Evolutionary conservation across 2,797 vertebrate genomes (phyloP), one percentile per base, ranked within the genome.

Genomic region (Buphagus erythrorhynchus): DNA sequence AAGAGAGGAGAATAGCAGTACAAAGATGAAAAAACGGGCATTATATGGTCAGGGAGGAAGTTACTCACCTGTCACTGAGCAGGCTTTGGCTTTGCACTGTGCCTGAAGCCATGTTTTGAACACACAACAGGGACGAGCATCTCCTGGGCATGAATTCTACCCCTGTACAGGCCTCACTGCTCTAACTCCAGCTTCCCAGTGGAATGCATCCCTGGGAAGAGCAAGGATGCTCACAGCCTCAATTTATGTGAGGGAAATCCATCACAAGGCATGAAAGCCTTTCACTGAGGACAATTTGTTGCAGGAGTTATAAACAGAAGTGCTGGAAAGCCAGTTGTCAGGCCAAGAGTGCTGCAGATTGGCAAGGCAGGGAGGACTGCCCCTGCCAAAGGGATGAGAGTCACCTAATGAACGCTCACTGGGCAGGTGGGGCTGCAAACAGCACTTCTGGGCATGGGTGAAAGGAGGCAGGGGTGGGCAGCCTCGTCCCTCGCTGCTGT

Each of bases 211-310:
- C 55, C 84, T 26, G 12, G 46, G 22, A 95, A 92, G 40, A 80
- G 72, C 29, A 78, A 86, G 29, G 49, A 86, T 75, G 62, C 36
- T 93, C 82, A 54, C 8, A 71, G 69, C 62, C 79, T 83, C 87
- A 59, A 93, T 93, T 95, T 90, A 94, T 73, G 73, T n/a, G 69
- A 81, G 66, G 69, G 51, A 84, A 96, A 96, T 96, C 85, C 69
- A 95, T 95, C 93, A 91, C 25, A 45, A 72, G 36, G n/a, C 79
- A 93, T 16, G 63, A 86, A 94, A 96, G 71, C 68, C 85, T 94
- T 95, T 91, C 69, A 67, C 0, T 86, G 54, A 59, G 82, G 82
- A 63, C 87, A 88, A 95, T 95, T 94, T 95, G 89, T 83, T 84
- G 94, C 79, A 81, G 85, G 66, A 86, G 59, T 81, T 90, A 86